A percentile compares a stretch with the other conserved stretches of the same genome.
phyloP scores from a whole-genome alignment of 2,113 vertebrate genomes.

The Micronisus gabar region DNA sequence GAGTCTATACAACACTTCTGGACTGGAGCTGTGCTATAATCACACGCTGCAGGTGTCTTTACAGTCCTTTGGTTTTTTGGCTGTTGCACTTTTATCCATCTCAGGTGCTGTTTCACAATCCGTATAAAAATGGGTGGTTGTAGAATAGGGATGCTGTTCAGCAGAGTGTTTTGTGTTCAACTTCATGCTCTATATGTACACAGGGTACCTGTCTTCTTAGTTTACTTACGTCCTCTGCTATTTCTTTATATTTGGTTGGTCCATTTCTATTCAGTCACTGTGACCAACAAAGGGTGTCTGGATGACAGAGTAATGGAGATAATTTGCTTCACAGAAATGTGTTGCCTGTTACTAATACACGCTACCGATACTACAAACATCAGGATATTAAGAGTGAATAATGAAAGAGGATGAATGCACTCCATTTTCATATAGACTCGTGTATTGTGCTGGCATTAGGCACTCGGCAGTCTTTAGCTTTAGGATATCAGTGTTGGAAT shows the following conservation, averaged over 20 bases:
- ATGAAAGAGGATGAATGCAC: neutral
- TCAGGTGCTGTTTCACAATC: neutral
- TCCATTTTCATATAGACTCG: neutral
- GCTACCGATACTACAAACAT: accelerated
- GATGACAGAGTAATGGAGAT: neutral
- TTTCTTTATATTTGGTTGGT: neutral
- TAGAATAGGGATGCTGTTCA: neutral
- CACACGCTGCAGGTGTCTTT: neutral
- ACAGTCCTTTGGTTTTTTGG: neutral
- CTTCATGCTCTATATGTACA: neutral
- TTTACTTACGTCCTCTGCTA: neutral
- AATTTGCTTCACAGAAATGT: neutral
- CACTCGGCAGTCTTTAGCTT: neutral
- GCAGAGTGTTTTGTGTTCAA: neutral
- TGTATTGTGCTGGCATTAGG: neutral
- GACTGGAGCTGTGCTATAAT: neutral
- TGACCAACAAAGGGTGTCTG: neutral
- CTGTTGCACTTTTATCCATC: neutral
- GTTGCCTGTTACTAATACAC: neutral
- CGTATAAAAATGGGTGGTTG: neutral
- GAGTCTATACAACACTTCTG: neutral
- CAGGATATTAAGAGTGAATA: neutral
- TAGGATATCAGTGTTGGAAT: neutral
- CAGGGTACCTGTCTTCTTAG: neutral
- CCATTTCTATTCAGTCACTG: neutral